Conservation (phyloP, 1,140 invertebrate species). For the Apis florea region DNA sequence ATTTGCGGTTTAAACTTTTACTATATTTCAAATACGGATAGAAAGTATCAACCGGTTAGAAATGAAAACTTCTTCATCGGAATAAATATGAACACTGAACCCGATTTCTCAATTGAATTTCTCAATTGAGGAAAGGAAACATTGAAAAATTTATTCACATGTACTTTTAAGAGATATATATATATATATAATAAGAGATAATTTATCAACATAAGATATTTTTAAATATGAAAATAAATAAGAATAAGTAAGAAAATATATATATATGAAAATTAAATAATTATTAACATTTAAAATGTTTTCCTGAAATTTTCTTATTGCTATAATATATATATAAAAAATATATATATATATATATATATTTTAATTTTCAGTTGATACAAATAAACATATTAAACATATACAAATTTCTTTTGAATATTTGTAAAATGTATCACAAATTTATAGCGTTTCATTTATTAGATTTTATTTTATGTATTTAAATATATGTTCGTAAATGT, state of each 20-base stretch:
- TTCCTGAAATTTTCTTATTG: too few species aligned
- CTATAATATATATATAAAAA: too few species aligned
- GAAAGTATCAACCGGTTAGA: neutral
- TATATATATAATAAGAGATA: neutral
- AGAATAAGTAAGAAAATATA: neutral
- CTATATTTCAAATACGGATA: conserved; percentile 1
- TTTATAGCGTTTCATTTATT: neutral
- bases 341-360: neutral
- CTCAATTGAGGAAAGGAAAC: neutral
- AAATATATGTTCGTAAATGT: neutral
- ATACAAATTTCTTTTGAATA: neutral
- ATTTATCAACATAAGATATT: neutral
- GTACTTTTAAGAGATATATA: neutral
- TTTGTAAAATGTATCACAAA: too few species aligned
- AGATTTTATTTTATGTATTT: neutral
- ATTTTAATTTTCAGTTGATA: neutral
- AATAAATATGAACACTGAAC: neutral
- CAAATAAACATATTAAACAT: neutral
- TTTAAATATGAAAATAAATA: neutral
- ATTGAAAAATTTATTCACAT: neutral
- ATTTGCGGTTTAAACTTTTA: conserved; percentile 7
- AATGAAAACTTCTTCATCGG: neutral
- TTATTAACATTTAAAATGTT: too few species aligned
- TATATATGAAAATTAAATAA: neutral
- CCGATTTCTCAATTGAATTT: conserved; percentile 8